Percentiles rank a stretch among this genome's conserved stretches.
Evolutionary conservation across 2,113 vertebrate genomes (phyloP).

Genomic region (Rattus rattus): DNA sequence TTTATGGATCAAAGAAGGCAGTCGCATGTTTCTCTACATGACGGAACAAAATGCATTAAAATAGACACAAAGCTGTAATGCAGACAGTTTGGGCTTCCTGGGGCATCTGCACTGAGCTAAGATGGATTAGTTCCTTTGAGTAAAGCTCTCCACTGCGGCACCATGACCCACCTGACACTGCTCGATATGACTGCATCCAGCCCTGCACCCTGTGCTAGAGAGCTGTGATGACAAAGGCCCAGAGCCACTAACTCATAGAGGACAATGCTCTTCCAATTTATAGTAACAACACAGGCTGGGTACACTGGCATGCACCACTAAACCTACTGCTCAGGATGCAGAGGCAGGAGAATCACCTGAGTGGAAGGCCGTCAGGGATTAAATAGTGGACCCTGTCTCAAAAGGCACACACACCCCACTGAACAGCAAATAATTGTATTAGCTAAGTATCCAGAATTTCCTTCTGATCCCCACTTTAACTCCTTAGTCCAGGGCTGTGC

Average conservation of each 20-base stretch:
- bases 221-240: conserved; percentile 18
- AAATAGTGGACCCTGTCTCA: neutral
- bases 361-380: neutral
- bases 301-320: neutral
- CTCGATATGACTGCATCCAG: conserved; percentile 4
- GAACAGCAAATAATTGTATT: conserved; percentile 9
- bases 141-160: conserved; percentile 51
- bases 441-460: conserved; percentile 13
- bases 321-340: neutral
- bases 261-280: conserved; percentile 40
- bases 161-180: neutral
- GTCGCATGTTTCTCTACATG: conserved; percentile 68
- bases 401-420: neutral
- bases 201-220: conserved; percentile 31
- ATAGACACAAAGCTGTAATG: conserved; percentile 62
- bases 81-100: conserved; percentile 58
- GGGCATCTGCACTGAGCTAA: conserved; percentile 54
- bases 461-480: conserved; percentile 52
- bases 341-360: neutral
- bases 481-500: neutral
- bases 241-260: neutral
- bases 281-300: neutral
- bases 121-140: conserved; percentile 50
- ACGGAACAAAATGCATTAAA: conserved; percentile 70
- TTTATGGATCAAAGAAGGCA: conserved; percentile 65